These are phyloP conservation scores for Turnix velox DNA, from an alignment of 2,113 vertebrate species.

Conservation along the genomic window DNA sequence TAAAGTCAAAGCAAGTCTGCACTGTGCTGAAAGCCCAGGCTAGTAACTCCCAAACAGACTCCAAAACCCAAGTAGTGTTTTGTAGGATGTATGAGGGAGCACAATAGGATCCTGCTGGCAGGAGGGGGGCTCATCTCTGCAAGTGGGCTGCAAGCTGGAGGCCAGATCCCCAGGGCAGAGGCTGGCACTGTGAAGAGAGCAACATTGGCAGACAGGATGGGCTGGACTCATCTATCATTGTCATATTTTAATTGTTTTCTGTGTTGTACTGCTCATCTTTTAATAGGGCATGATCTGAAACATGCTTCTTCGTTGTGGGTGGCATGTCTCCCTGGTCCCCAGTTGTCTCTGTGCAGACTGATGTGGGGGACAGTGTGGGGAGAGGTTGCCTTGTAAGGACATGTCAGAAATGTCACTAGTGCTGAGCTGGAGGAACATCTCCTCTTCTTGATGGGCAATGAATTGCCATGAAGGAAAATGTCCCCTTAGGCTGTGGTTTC, in stretches of 20 bases:
- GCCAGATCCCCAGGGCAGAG: neutral
- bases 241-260: constrained; percentile 10
- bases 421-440: neutral
- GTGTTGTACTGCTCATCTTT: neutral
- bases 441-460: neutral
- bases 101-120: neutral
- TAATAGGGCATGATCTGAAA: neutral
- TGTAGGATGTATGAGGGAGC: neutral
- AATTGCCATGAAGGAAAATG: neutral
- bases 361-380: neutral
- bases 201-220: neutral
- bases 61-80: neutral
- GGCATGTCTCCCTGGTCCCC: neutral
- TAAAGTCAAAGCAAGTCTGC: neutral
- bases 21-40: neutral
- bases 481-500: neutral
- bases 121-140: neutral
- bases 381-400: neutral
- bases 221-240: neutral
- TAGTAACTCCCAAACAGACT: neutral
- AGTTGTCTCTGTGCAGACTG: neutral
- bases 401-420: neutral
- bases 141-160: neutral
- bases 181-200: neutral
- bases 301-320: neutral